These are phyloP conservation scores for Pelagia noctiluca DNA, from an alignment of 30 jellyfish, hydroid and myxozoan species.

Conservation along the genomic window DNA sequence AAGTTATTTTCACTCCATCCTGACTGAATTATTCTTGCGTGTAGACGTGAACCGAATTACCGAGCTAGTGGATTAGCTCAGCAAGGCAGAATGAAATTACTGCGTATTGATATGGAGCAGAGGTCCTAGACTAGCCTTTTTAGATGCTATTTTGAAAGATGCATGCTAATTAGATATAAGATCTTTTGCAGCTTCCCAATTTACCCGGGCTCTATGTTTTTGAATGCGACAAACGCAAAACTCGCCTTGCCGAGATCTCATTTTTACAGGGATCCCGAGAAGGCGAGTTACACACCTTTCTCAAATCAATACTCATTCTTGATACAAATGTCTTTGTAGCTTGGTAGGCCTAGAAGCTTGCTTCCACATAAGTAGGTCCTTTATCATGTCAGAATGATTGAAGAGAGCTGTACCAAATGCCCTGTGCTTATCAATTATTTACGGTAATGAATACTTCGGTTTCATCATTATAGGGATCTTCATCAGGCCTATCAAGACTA, in stretches of 20 bases:
- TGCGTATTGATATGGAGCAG: background rate
- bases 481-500: constrained; percentile 19
- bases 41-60: background rate
- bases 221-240: no score
- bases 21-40: background rate
- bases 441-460: background rate
- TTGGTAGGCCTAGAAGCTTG: background rate
- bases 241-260: no score
- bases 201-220: no score
- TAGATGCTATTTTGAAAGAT: background rate
- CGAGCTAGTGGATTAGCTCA: background rate
- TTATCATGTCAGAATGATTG: background rate
- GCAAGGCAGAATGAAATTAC: background rate
- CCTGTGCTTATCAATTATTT: no score
- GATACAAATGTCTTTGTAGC: background rate
- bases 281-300: no score
- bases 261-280: no score
- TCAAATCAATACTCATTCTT: background rate
- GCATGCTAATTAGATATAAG: no score
- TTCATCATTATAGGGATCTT: constrained; percentile 22
- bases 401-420: background rate
- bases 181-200: no score
- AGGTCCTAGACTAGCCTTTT: no score
- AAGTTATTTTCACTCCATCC: background rate
- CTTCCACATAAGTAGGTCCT: background rate